phyloP scores from a whole-genome alignment of 2,888 invertebrate genomes.

The Epirrita christyi region DNA sequence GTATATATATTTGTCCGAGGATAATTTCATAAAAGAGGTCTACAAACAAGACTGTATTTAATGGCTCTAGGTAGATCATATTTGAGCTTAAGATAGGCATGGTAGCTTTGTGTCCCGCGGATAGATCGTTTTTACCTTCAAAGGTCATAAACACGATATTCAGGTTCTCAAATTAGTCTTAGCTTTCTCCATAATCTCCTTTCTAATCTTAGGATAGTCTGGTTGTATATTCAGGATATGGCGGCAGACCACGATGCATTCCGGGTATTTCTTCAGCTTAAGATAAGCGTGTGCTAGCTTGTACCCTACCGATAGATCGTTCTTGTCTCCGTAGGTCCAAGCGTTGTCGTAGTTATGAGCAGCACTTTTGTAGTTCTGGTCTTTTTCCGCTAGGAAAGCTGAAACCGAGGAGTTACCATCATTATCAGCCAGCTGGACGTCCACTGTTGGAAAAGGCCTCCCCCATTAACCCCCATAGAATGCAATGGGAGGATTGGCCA shows the following conservation, averaged over 20 bases:
- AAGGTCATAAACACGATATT: not conserved
- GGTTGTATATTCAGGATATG: constrained; percentile 92
- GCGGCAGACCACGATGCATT: constrained; percentile 95
- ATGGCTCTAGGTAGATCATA: too few relatives aligned
- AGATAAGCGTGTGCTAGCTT: constrained; percentile 96
- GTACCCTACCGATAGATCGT: constrained; percentile 94
- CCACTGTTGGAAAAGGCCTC: too few relatives aligned
- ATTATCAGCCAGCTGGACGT: too few relatives aligned
- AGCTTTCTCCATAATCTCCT: constrained; percentile 97
- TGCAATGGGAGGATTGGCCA: too few relatives aligned
- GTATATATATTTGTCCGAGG: too few relatives aligned
- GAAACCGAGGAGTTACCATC: constrained; percentile 43
- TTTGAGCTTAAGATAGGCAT: too few relatives aligned
- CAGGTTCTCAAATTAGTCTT: constrained; percentile 89
- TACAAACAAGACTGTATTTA: too few relatives aligned
- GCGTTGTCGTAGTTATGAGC: constrained; percentile 93
- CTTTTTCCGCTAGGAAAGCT: constrained; percentile 95
- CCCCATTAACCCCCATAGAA: too few relatives aligned
- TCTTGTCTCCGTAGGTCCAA: constrained; percentile 93
- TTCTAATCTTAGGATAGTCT: constrained; percentile 95
- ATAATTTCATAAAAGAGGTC: too few relatives aligned
- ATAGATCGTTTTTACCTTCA: too few relatives aligned
- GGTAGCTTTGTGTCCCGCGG: too few relatives aligned
- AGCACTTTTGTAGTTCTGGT: constrained; percentile 95
- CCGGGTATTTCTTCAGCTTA: constrained; percentile 94